Base-by-base conservation (phyloP, 64 coral and sea anemone genomes). In the Exaiptasia diaphana region DNA sequence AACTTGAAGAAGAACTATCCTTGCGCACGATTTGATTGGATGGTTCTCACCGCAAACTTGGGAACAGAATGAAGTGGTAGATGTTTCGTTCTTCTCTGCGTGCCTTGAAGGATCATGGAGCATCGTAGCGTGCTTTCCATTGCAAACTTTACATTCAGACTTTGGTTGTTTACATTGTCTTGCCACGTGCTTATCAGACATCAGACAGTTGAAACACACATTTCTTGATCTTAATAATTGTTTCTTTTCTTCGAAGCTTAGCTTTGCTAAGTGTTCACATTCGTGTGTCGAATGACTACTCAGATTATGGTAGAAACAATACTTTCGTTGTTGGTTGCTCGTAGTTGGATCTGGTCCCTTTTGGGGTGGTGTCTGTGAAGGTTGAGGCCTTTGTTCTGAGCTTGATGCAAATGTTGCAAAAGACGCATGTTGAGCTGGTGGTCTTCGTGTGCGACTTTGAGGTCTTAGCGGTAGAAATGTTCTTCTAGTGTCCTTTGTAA, bases 251-350 rank as follows among this genome's bases (percentile, higher is more conserved):
- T 83, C 79, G 44, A 69, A 77, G 38, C 71, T 90, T 38, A 74
- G 38, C 58, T 54, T 90, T 29, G 27, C 28, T 9, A 82, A 76
- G 46, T 71, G 72, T 67, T 83, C 88, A 45, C 79, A 82, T 32
- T 90, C 79, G 55, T 62, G 82, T 70, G 75, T 76, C 3, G 70
- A 67, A 55, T 83, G 78, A n/a, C 45, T 75, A 23, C 32, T 56
- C 76, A 46, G 76, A 26, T 90, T 90, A 39, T 83, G 88, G 56
- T 84, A 84, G 71, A 90, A 84, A 68, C 80, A 90, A 53, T 79
- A 80, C 3, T 21, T 21, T 1, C 24, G 15, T 37, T 23, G 18
- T 55, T 15, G 52, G 18, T 55, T 0, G 18, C 25, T 55, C 25
- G 52, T 21, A 21, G 52, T 23, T 55, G 52, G 52, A 18, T 0